Conservation (phyloP, 1,140 invertebrate species). For the Drosophila sulfurigaster region DNA sequence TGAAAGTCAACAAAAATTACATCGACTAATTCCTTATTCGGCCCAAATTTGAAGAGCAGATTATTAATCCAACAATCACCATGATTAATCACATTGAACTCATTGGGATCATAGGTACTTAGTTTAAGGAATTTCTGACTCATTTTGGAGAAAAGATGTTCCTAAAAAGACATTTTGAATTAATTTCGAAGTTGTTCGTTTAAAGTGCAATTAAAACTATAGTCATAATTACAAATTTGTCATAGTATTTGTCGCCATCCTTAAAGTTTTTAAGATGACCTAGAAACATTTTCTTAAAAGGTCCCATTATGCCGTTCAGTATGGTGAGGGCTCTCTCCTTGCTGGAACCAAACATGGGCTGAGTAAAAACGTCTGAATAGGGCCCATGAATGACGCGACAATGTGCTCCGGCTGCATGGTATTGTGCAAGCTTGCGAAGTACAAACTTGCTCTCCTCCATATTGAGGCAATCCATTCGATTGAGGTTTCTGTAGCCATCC, state of each 20-base stretch:
- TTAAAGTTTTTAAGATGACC: constrained; percentile 51
- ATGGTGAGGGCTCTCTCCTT: constrained; percentile 26
- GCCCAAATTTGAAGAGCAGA: constrained; percentile 86
- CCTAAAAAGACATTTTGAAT: constrained; percentile 1
- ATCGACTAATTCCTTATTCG: constrained; percentile 67
- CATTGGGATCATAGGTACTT: constrained; percentile 69
- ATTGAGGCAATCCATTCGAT: constrained; percentile 86
- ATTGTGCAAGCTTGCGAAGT: constrained; percentile 86
- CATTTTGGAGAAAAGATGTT: constrained; percentile 33
- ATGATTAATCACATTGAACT: constrained; percentile 88
- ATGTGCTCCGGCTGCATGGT: constrained; percentile 85
- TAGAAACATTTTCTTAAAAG: constrained; percentile 59
- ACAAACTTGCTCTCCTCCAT: constrained; percentile 85
- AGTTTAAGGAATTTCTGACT: constrained; percentile 27
- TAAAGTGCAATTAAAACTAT: background rate
- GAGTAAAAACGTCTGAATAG: constrained; percentile 53
- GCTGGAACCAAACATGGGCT: constrained; percentile 51
- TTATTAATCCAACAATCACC: constrained; percentile 89
- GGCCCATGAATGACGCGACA: constrained; percentile 51
- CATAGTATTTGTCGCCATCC: constrained; percentile 56
- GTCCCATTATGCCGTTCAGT: constrained; percentile 39
- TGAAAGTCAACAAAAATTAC: constrained; percentile 67
- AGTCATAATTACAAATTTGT: constrained; percentile 58
- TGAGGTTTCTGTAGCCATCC: constrained; percentile 86
- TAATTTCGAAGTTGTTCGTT: background rate